Percentiles rank a stretch among this genome's conserved stretches.
phyloP scores from a whole-genome alignment of 2,113 vertebrate genomes.

The Mionectes macconnelli region DNA sequence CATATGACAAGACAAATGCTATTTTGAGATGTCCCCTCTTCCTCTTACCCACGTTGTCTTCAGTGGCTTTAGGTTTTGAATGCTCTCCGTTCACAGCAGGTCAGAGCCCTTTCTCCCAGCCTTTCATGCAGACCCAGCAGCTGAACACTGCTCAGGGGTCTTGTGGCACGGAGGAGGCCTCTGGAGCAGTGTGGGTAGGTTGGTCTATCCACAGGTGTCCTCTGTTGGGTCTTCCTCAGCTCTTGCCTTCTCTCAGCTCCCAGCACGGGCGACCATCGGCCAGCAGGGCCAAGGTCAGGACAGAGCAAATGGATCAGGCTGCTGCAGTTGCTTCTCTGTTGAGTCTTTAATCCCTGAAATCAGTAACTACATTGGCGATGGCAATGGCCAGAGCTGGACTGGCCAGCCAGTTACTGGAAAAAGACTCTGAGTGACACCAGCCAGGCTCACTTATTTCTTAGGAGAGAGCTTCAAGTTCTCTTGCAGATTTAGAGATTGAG shows the following conservation, averaged over 20 bases:
- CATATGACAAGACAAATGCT: neutral
- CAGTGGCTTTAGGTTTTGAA: neutral
- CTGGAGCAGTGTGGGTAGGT: neutral
- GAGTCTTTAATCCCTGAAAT: neutral
- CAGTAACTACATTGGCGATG: neutral
- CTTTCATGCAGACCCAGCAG: neutral
- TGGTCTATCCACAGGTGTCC: neutral
- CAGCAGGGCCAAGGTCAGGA: neutral
- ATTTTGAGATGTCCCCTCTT: neutral
- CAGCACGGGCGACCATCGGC: neutral
- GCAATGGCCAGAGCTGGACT: neutral
- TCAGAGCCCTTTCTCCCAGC: neutral
- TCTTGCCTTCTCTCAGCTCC: neutral
- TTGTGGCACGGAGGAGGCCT: neutral
- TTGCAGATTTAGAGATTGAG: neutral
- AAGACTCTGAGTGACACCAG: neutral
- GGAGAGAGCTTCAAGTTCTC: neutral
- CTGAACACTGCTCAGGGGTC: neutral
- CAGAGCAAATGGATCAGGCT: neutral
- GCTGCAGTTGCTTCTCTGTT: neutral
- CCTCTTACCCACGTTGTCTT: neutral
- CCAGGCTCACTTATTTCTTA: neutral
- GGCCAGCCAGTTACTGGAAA: neutral
- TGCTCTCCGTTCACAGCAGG: neutral
- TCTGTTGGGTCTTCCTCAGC: neutral